Percentiles rank a stretch among this genome's conserved stretches.
Conservation (phyloP, 2,113 vertebrate species). For the Rhodinocichla rosea region DNA sequence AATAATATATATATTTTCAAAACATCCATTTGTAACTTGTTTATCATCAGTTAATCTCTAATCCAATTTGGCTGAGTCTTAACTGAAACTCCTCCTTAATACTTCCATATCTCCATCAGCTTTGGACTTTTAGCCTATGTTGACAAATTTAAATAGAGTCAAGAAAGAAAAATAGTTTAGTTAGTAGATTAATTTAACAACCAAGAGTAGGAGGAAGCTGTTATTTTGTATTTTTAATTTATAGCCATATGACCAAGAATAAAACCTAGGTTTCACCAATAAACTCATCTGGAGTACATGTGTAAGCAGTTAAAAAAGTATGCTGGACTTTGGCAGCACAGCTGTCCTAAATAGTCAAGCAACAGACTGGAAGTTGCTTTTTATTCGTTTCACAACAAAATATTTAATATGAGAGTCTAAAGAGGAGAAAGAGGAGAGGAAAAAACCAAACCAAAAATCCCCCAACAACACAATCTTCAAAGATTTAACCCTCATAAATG, state of each 20-base stretch:
- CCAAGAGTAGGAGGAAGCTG: background rate
- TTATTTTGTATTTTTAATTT: slow-evolving; percentile 21
- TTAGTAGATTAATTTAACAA: slow-evolving; percentile 29
- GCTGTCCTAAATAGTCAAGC: background rate
- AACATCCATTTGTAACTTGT: background rate
- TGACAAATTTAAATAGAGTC: slow-evolving; percentile 13
- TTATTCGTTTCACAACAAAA: background rate
- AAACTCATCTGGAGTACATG: slow-evolving; percentile 9
- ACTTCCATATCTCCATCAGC: slow-evolving; percentile 6
- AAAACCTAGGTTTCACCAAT: slow-evolving; percentile 26
- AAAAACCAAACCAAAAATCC: background rate
- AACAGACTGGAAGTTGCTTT: background rate
- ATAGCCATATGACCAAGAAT: background rate
- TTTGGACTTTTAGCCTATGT: background rate
- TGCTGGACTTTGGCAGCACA: slow-evolving; percentile 3
- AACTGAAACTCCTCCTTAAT: background rate
- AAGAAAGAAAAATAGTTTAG: slow-evolving; percentile 18
- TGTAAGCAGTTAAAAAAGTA: slow-evolving; percentile 26
- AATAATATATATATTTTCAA: background rate
- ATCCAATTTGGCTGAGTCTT: background rate
- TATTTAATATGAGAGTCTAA: background rate
- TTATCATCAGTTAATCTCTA: background rate
- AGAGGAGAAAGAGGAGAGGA: background rate
- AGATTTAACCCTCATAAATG: background rate
- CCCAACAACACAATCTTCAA: background rate